Conservation (phyloP, 2,113 vertebrate species). For the Marmota monax region DNA sequence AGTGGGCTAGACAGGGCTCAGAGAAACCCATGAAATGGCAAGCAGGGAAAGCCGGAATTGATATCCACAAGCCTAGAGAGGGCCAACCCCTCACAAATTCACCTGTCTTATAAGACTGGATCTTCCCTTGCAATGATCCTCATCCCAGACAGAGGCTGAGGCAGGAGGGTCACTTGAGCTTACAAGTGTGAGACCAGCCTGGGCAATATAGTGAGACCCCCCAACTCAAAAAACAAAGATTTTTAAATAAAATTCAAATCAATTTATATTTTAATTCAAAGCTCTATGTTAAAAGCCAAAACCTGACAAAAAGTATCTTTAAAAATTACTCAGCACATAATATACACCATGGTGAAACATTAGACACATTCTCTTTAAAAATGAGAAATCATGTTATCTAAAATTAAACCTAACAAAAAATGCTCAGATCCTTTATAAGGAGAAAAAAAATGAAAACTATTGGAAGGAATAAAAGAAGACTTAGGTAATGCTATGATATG, state of each 20-base stretch:
- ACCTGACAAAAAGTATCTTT: background rate
- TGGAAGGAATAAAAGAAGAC: background rate
- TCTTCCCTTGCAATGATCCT: background rate
- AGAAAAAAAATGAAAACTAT: background rate
- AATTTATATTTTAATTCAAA: slow-evolving; percentile 34
- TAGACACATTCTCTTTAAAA: slow-evolving; percentile 28
- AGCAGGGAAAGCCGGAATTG: background rate
- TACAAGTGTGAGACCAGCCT: too few relatives aligned
- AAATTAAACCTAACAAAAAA: slow-evolving; percentile 18
- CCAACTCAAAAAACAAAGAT: background rate
- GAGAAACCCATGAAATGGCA: background rate
- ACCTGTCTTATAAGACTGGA: background rate
- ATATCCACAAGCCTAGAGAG: background rate
- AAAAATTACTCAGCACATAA: background rate
- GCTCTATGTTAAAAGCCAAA: background rate
- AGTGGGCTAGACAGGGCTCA: accelerated
- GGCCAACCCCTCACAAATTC: background rate
- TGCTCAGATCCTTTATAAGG: background rate
- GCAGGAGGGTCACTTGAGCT: too few relatives aligned
- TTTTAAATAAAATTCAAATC: background rate
- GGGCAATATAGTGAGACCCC: background rate
- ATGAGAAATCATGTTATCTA: slow-evolving; percentile 10
- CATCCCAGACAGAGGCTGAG: too few relatives aligned
- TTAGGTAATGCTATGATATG: background rate
- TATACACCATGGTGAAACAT: background rate